Evolutionary conservation across 2,113 vertebrate genomes (phyloP), one percentile per base, ranked within the genome.

Genomic region (Manacus vitellinus): DNA sequence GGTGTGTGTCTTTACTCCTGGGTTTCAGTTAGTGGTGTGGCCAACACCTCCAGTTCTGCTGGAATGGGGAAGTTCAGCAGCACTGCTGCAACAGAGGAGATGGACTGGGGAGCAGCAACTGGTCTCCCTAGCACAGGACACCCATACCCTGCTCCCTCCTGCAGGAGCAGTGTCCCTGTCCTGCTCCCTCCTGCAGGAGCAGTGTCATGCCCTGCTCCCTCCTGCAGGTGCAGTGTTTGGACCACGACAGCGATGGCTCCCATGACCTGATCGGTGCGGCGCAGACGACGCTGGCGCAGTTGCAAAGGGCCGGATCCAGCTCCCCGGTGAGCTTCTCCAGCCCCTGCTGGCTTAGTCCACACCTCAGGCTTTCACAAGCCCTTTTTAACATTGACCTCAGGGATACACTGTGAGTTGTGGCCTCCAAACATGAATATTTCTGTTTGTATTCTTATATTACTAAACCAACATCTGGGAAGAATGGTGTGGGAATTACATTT

Each of bases 191-290:
- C 31, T 22, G 11, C 55, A 56, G 55, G 25, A 7, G 49, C 49
- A 51, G 49, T 51, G 49, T 51, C 54, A 19, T 31, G 54, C 7
- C 41, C 61, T 47, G 33, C 52, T 83, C 18, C 95, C 68, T 87
- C n/a, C 95, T 33, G 16, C 97, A 99, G 99, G 98, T 99, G 43
- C 97, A 98, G 86, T 99, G 99, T 91, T 97, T 95, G 10, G 99
- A 99, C 93, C 95, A 99, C 24, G 99, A 99, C 98, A 98, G 96
- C 4, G 98, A 99, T 23, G 99, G 99, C 31, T 98, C 99, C 10
- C 99, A 99, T 86, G 99, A 99, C 94, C 98, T 99, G 92, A 99
- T 99, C 65, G 99, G 99, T n/a, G 92, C 97, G 63, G 99, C 99
- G 97, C 98, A 98, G 91, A 99, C 97, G 33, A 99, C 95, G 92